A percentile compares a stretch with the other conserved stretches of the same genome.
Evolutionary conservation across 1,140 invertebrate genomes (phyloP).

Genomic region (Apis laboriosa): DNA sequence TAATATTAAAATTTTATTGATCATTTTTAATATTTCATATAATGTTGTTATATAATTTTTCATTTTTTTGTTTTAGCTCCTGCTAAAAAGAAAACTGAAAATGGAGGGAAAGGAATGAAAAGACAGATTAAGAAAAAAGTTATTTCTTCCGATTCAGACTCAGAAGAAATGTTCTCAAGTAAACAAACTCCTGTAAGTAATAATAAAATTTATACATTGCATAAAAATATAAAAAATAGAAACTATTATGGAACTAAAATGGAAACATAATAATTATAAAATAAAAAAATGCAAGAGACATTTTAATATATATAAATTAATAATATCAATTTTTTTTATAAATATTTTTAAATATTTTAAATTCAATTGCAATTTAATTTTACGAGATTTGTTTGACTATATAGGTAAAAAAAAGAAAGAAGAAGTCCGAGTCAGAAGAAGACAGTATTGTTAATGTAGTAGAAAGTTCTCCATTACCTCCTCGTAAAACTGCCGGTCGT

Average conservation of each 20-base stretch:
- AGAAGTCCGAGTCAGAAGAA: conserved; percentile 62
- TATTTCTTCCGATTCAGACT: conserved; percentile 69
- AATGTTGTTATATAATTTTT: conserved; percentile 27
- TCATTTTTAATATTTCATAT: background rate
- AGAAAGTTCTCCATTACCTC: conserved; percentile 53
- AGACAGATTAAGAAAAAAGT: conserved; percentile 70
- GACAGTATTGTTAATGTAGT: conserved; percentile 48
- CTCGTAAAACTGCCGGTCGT: conserved; percentile 62
- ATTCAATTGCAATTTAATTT: background rate
- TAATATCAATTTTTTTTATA: background rate
- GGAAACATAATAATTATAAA: background rate
- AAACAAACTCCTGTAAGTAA: conserved; percentile 62
- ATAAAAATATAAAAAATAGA: too few species aligned
- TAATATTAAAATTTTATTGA: background rate
- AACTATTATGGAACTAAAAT: too few species aligned
- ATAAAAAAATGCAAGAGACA: background rate
- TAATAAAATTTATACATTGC: conserved; percentile 1
- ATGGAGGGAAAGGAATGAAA: conserved; percentile 70
- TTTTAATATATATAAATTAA: background rate
- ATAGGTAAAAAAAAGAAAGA: conserved; percentile 70
- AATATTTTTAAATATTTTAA: background rate
- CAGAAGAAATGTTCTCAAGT: conserved; percentile 64
- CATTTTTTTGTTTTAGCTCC: conserved; percentile 47
- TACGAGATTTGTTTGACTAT: conserved; percentile 19
- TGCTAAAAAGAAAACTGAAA: conserved; percentile 75